phyloP scores from a whole-genome alignment of 2,888 invertebrate species.

The Eupithecia tripunctaria region DNA sequence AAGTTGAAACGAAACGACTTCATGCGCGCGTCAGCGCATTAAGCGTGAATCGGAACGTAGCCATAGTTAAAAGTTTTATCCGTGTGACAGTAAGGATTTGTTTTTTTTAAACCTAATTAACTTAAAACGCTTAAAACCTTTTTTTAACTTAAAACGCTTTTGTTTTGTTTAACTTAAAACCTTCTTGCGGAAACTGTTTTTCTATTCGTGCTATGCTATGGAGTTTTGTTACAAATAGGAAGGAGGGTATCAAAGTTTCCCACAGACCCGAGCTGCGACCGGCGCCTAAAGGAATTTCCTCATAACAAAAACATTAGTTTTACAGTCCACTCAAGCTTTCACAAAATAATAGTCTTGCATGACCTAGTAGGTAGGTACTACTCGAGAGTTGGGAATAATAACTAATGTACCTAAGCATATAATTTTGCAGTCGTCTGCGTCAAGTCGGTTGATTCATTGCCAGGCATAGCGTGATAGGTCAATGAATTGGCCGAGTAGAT shows the following conservation, averaged over 20 bases:
- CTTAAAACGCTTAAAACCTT: too few relatives aligned
- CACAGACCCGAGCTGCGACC: too few relatives aligned
- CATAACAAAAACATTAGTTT: not conserved
- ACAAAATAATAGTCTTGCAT: not conserved
- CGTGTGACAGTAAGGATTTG: too few relatives aligned
- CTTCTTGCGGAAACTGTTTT: not conserved
- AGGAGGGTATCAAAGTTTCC: not conserved
- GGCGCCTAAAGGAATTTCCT: too few relatives aligned
- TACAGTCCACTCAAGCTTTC: not conserved
- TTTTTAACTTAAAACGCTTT: too few relatives aligned
- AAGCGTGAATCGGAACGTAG: too few relatives aligned
- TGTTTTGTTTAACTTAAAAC: too few relatives aligned
- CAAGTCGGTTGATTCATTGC: slow-evolving; percentile 20
- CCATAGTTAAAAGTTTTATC: too few relatives aligned
- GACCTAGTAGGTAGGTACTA: not conserved
- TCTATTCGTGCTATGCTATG: not conserved
- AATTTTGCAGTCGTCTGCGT: not conserved
- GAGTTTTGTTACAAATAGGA: not conserved
- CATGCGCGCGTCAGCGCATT: too few relatives aligned
- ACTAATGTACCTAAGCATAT: not conserved
- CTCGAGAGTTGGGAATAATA: not conserved
- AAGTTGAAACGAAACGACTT: too few relatives aligned
- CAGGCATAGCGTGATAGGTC: slow-evolving; percentile 58
- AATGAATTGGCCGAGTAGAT: slow-evolving; percentile 42
- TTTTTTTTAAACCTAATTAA: too few relatives aligned